Evolutionary conservation across 2,797 vertebrate genomes (phyloP), one percentile per base, ranked within the genome.

Genomic region (Tapera naevia): DNA sequence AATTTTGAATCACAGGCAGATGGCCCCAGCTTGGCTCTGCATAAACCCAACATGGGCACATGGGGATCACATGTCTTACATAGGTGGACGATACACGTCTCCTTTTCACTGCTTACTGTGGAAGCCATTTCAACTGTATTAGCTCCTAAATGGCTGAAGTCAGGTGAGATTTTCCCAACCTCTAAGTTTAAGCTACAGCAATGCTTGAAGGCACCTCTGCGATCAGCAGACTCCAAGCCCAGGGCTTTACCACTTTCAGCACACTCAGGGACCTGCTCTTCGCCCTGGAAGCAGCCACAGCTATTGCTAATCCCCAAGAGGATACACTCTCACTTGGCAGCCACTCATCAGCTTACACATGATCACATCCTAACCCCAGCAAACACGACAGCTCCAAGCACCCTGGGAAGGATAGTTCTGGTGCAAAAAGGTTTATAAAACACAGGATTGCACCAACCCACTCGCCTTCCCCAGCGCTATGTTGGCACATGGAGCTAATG

Each of bases 401-500:
- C 10, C n/a, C 54, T 3, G 0, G 51, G 32, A 70, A 48, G 79
- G 65, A 58, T 0, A 35, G 32, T 9, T 75, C 9, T 64, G 53
- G 7, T 71, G 62, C 12, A 5, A 50, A 61, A 67, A 61, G 9
- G 23, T 64, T 90, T 80, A 1, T 27, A 64, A 81, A n/a, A 75
- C 30, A 45, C 46, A 24, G 54, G 53, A 65, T 51, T 76, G 17
- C 75, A 79, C 6, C 50, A 43, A 28, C 9, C 17, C 61, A 14
- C 73, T 51, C 0, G 9, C 66, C 54, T 87, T 86, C 71, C 51
- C 54, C 46, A 70, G 67, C 0, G 1, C 84, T 92, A 62, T 83
- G 72, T 64, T 86, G 81, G 95, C 84, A 92, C 72, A 30, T 11
- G 32, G 58, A 96, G 84, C 80, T 91, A 89, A 89, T 62, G 58